A percentile compares a stretch with the other conserved stretches of the same genome.
Conservation (phyloP, 1,140 invertebrate species). For the Drosophila tropicalis region DNA sequence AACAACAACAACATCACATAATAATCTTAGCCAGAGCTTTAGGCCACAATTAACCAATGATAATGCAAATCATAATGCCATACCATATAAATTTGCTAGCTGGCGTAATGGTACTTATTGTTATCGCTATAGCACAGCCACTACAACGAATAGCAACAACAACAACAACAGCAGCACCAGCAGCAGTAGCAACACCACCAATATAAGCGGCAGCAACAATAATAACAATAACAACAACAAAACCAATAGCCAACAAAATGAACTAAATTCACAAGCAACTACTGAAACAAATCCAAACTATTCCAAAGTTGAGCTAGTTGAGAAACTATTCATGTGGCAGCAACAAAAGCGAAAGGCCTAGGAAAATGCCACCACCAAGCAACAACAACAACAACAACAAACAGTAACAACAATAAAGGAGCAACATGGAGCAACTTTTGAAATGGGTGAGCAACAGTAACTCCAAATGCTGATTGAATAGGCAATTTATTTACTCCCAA, state of each 20-base stretch:
- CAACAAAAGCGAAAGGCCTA: constrained; percentile 73
- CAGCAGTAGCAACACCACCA: constrained; percentile 33
- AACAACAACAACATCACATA: constrained; percentile 42
- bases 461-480: not conserved
- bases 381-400: constrained; percentile 25
- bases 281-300: constrained; percentile 58
- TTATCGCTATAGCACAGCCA: constrained; percentile 51
- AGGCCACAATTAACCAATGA: constrained; percentile 53
- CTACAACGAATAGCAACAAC: constrained; percentile 27
- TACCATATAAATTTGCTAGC: constrained; percentile 69
- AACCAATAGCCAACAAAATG: constrained; percentile 35
- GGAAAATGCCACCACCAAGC: constrained; percentile 10
- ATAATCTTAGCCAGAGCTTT: constrained; percentile 47
- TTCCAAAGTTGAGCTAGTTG: constrained; percentile 73
- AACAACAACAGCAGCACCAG: constrained; percentile 33
- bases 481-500: constrained; percentile 1
- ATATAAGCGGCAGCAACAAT: constrained; percentile 35
- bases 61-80: constrained; percentile 47
- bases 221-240: constrained; percentile 29
- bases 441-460: constrained; percentile 46
- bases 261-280: constrained; percentile 37
- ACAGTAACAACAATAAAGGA: constrained; percentile 40
- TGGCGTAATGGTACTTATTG: constrained; percentile 72
- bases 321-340: constrained; percentile 72
- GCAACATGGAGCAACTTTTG: constrained; percentile 56